phyloP scores from a whole-genome alignment of 2,113 vertebrate species.

The Nannospalax galili region DNA sequence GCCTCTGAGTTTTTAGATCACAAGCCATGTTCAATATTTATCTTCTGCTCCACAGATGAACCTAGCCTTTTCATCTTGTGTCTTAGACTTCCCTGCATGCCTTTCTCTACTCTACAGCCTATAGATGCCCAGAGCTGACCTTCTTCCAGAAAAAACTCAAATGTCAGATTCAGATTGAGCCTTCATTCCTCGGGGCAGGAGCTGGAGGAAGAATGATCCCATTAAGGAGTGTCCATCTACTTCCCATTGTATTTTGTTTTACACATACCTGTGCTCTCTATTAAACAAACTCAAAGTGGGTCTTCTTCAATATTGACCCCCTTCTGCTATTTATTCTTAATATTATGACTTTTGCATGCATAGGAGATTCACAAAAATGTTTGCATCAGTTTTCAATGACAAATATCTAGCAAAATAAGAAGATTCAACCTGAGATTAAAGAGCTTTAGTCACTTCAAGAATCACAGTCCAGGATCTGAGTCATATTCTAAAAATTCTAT shows the following conservation, averaged over 20 bases:
- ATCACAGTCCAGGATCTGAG: slow-evolving; percentile 1
- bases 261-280: not conserved
- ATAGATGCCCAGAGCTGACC: not conserved
- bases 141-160: not conserved
- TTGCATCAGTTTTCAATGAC: not conserved
- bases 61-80: not conserved
- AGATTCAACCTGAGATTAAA: not conserved
- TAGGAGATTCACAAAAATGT: not conserved
- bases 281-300: not conserved
- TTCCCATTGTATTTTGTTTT: not conserved
- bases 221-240: not conserved
- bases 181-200: not conserved
- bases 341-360: not conserved
- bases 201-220: not conserved
- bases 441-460: not conserved
- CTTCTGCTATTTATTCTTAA: not conserved
- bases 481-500: slow-evolving; percentile 14
- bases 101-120: not conserved
- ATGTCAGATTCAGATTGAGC: not conserved
- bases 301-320: not conserved
- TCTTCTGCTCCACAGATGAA: not conserved
- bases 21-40: not conserved
- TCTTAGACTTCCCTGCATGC: not conserved
- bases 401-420: not conserved
- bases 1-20: not conserved